Base-by-base conservation (phyloP, 2,888 invertebrate genomes). In the Stenodera caucasica region DNA sequence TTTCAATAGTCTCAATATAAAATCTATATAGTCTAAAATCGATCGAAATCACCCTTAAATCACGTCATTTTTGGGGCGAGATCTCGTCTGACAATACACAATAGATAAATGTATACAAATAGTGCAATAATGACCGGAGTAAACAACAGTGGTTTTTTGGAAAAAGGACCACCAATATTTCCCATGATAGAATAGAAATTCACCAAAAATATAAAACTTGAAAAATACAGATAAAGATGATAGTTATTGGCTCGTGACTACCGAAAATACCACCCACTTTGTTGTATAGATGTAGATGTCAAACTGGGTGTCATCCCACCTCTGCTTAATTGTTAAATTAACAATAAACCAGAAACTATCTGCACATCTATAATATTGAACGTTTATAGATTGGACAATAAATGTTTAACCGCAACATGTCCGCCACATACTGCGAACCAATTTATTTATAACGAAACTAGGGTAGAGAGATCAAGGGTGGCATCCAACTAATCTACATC, bases 61-160 rank as follows among this genome's bases (percentile, higher is more conserved):
- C 45, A 45, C 11, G 23, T 21, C 12, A 23, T 11, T 21, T 21
- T 45, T 23, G 21, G 45, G 45, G n/a, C 7, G 3, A 45, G 6
- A 45, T 57, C 54, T 63, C 60, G 54, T 57, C 54, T 45, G 54
- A 15, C 35, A 54, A 55, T 57, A 65, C 69, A 77, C 77, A 78
- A 78, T 75, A 65, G 50, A 58, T 66, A 67, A 71, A 70, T 77
- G 77, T 78, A 77, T 78, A 78, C 78, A 78, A 78, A 78, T 78
- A 78, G 76, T 75, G 73, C 73, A 74, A 76, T 78, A 78, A 78
- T 78, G 76, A 78, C 76, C 71, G 74, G 72, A 71, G 76, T 76
- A 78, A 78, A 78, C 78, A 78, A 68, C 73, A 74, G 68, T n/a
- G n/a, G n/a, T 72, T 74, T 75, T 76, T 75, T 71, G 77, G 76